Percentiles rank a stretch among this genome's conserved stretches.
These are phyloP conservation scores for Dicerorhinus sumatrensis DNA, from an alignment of 2,113 vertebrate species.

Conservation along the genomic window DNA sequence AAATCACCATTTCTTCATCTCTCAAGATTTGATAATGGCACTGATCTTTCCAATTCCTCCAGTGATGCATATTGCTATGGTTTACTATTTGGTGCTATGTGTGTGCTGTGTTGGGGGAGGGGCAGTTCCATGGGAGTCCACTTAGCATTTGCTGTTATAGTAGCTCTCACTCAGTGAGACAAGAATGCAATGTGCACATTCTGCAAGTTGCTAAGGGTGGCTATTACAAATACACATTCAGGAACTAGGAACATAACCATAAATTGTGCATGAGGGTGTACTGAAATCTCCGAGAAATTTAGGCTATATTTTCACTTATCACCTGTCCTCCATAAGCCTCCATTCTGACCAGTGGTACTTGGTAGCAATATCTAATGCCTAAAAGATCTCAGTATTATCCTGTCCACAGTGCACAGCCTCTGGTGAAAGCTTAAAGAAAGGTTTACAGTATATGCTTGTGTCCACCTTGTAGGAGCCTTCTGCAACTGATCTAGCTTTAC, in stretches of 20 bases:
- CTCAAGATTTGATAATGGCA: not conserved
- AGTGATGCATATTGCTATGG: not conserved
- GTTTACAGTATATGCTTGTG: fast-evolving
- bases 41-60: not conserved
- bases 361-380: not conserved
- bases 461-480: not conserved
- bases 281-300: not conserved
- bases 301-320: not conserved
- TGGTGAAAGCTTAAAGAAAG: not conserved
- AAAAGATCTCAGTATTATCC: not conserved
- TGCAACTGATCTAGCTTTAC: not conserved
- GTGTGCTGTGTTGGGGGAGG: fast-evolving
- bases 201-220: not conserved
- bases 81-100: not conserved
- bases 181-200: not conserved
- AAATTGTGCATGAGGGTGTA: not conserved
- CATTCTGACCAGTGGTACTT: not conserved
- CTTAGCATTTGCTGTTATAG: not conserved
- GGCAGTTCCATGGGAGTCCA: not conserved
- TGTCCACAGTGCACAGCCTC: not conserved
- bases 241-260: not conserved
- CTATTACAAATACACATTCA: not conserved
- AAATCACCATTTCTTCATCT: not conserved
- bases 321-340: not conserved
- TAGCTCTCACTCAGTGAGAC: not conserved